phyloP scores from a whole-genome alignment of 2,113 vertebrate genomes.

The Aviceda subcristata region DNA sequence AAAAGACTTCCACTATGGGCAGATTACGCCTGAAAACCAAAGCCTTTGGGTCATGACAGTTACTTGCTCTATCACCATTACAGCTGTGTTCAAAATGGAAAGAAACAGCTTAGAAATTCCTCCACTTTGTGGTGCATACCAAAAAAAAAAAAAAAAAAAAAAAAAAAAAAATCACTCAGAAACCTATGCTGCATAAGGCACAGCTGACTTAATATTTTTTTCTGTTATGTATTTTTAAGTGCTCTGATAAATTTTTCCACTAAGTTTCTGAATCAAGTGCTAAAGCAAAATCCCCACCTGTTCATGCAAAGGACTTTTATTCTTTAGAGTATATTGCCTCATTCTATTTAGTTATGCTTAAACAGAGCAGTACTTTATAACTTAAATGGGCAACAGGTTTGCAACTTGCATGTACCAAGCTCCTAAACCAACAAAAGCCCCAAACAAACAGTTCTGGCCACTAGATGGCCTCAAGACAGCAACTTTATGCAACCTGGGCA shows the following conservation, averaged over 20 bases:
- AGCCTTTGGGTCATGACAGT: not conserved
- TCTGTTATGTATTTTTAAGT: too few species aligned
- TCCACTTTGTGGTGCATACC: not conserved
- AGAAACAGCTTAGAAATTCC: not conserved
- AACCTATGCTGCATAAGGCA: not conserved
- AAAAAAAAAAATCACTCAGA: not conserved
- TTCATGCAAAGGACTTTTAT: not conserved
- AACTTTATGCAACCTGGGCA: slow-evolving; percentile 21
- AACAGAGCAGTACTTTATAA: not conserved
- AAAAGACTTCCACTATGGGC: not conserved
- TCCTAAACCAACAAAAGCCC: not conserved
- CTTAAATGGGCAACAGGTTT: not conserved
- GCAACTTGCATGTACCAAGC: not conserved
- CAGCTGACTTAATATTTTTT: not conserved
- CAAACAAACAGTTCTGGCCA: not conserved
- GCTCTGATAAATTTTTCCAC: not conserved
- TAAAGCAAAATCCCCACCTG: not conserved
- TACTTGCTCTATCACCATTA: not conserved
- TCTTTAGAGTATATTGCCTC: not conserved
- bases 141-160: not conserved
- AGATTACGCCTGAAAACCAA: not conserved
- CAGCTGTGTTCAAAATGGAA: not conserved
- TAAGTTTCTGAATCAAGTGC: not conserved
- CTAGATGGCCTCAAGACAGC: not conserved
- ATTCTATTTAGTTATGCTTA: not conserved